Base-by-base conservation (phyloP, 2,113 vertebrate species). In the Semicossyphus pulcher region DNA sequence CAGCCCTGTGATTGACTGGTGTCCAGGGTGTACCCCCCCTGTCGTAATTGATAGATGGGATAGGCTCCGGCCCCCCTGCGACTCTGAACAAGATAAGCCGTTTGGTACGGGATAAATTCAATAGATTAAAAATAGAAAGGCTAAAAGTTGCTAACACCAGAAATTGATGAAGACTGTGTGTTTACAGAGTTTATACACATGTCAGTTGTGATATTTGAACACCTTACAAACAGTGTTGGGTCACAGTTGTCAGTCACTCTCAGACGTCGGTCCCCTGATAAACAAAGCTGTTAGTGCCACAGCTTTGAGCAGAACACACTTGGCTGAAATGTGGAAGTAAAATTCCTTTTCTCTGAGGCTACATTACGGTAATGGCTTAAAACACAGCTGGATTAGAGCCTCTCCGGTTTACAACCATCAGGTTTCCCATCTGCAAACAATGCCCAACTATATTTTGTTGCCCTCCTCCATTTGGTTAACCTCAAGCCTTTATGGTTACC, bases 381-480 rank as follows among this genome's bases (percentile, higher is more conserved):
- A 88, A 87, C 83, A 83, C 85, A 91, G 84, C 88, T 89, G 84
- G 47, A 82, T 89, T 87, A 79, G 66, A 81, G 83, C 83, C 75
- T 80, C 67, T 81, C 64, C n/a, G 49, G 65, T 89, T 91, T 91
- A 90, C 69, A 87, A 84, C 81, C 88, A 85, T 87, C 87, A 78
- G 76, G 70, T 80, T 85, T 78, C 76, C 89, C 85, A 88, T 87
- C 89, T 88, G 87, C 84, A 92, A 90, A 90, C 83, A 88, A 89
- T 72, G 79, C 78, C 83, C 78, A 66, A 53, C 80, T 85, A 82
- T 80, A 80, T 89, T 88, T 89, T 86, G 72, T 85, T 88, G 80
- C 87, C 84, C 86, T 85, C 80, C 69, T 89, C 76, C 86, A 89
- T 84, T 92, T 88, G 84, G 89, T 89, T 85, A 89, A 92, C 88